Evolutionary conservation across 1,140 invertebrate species (phyloP).

Genomic region (Leptoteleia sp.): DNA sequence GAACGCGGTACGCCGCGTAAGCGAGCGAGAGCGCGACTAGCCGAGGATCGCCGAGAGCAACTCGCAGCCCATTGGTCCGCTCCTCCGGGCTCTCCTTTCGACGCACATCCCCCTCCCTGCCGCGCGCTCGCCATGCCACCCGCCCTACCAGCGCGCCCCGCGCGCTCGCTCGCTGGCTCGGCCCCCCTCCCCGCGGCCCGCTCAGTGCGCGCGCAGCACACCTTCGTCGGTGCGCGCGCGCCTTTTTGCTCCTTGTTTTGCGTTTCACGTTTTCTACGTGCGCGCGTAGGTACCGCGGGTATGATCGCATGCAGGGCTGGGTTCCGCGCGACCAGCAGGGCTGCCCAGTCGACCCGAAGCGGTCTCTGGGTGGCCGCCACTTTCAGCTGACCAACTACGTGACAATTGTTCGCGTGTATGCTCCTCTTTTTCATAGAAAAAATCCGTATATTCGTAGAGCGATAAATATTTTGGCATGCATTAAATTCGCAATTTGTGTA

Average conservation of each 20-base stretch:
- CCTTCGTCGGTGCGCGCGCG: not conserved
- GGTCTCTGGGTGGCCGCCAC: not conserved
- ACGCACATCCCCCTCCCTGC: not conserved
- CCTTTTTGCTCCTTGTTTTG: constrained; percentile 26
- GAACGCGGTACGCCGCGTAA: constrained; percentile 68
- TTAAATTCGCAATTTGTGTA: no score
- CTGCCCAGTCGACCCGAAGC: not conserved
- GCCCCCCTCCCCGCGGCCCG: constrained; percentile 8
- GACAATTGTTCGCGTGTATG: not conserved
- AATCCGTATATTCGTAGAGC: no score
- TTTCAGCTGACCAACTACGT: not conserved
- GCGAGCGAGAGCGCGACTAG: constrained; percentile 76
- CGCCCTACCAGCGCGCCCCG: not conserved
- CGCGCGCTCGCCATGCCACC: constrained; percentile 21
- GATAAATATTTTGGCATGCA: no score
- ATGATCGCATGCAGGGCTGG: constrained; percentile 1
- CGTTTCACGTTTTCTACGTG: constrained; percentile 10
- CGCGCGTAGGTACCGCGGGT: not conserved
- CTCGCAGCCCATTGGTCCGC: constrained; percentile 70
- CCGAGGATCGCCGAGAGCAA: constrained; percentile 68
- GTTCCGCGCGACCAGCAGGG: not conserved
- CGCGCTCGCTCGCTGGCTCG: constrained; percentile 5
- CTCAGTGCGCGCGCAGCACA: no score
- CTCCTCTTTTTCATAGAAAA: not conserved
- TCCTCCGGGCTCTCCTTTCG: constrained; percentile 13